Base-by-base conservation (phyloP, 92 coral and sea anemone genomes). In the Porites cylindrica region DNA sequence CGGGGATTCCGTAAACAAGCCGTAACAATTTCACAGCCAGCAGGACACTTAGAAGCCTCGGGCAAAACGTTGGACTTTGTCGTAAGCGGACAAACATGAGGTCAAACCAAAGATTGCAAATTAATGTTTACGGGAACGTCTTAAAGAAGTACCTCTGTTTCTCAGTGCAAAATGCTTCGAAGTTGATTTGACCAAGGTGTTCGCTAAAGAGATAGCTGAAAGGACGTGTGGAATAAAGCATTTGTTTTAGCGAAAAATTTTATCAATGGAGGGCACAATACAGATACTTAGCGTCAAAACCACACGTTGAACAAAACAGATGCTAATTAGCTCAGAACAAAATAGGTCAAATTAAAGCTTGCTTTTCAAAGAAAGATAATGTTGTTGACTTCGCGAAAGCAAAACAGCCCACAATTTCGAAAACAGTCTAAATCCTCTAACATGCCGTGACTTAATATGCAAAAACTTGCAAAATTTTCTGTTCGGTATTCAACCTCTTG, bases 261-360 rank as follows among this genome's bases (percentile, higher is more conserved):
- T 74, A 64, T 54, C 11, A 7, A 11, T 24, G 16, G 21, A 21
- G 29, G 26, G 68, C 76, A 81, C 66, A 81, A 81, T 68, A 47
- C 76, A 18, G 26, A 38, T 51, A 81, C 53, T 68, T 24, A 54
- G 85, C 77, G 24, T 69, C 69, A 32, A 23, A 16, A 26, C 32
- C 67, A 24, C 66, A 69, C 6, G 61, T 23, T 8, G 85, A 81
- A 70, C 67, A 69, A 81, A 51, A 54, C 51, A 29, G 32, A 69
- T 69, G 76, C 53, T 81, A 81, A 81, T 69, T 54, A 14, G 50
- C 5, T 24, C 12, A 24, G 20, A 10, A 58, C 24, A 50, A 61
- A 58, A 81, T 53, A 13, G 51, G 83, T 7, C 38, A 47, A 64
- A 65, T 50, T 10, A 24, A 29, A 68, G 8, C 50, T 14, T 8